phyloP scores from a whole-genome alignment of 37 sponge, comb jelly and placozoan genomes.

The Lycopodina hypogea region DNA sequence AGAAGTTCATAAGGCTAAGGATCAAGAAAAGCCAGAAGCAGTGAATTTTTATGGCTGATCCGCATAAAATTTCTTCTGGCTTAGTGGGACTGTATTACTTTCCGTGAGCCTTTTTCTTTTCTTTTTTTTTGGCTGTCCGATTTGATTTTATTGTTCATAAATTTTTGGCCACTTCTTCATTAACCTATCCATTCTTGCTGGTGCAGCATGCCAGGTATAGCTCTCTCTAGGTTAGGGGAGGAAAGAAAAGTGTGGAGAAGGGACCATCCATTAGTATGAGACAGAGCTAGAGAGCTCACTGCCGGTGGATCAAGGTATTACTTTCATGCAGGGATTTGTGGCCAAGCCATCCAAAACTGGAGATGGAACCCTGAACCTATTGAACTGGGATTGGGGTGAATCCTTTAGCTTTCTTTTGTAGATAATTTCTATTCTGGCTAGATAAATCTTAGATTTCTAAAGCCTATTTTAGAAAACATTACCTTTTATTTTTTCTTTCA shows the following conservation, averaged over 20 bases:
- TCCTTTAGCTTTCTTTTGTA: too few relatives aligned
- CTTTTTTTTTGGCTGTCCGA: too few relatives aligned
- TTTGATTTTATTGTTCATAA: too few relatives aligned
- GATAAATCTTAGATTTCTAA: background rate
- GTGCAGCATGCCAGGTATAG: constrained; percentile 90
- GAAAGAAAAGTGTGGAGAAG: constrained; percentile 96
- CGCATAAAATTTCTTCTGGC: too few relatives aligned
- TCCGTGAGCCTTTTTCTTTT: too few relatives aligned
- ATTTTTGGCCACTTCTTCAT: too few relatives aligned
- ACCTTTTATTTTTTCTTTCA: too few relatives aligned
- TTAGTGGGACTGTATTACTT: too few relatives aligned
- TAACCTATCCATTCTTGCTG: too few relatives aligned
- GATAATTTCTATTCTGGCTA: background rate
- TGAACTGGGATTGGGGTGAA: constrained; percentile 99
- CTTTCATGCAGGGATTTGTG: constrained; percentile 83
- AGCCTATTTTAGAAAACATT: background rate
- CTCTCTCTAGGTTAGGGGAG: constrained; percentile 81
- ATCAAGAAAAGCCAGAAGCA: too few relatives aligned
- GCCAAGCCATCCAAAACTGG: constrained; percentile 91
- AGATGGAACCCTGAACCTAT: constrained; percentile 94
- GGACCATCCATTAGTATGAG: constrained; percentile 90
- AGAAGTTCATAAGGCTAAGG: too few relatives aligned
- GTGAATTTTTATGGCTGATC: too few relatives aligned
- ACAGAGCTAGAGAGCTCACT: background rate
- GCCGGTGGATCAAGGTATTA: background rate